phyloP scores from a whole-genome alignment of 1,140 invertebrate species.

The Apis laboriosa region DNA sequence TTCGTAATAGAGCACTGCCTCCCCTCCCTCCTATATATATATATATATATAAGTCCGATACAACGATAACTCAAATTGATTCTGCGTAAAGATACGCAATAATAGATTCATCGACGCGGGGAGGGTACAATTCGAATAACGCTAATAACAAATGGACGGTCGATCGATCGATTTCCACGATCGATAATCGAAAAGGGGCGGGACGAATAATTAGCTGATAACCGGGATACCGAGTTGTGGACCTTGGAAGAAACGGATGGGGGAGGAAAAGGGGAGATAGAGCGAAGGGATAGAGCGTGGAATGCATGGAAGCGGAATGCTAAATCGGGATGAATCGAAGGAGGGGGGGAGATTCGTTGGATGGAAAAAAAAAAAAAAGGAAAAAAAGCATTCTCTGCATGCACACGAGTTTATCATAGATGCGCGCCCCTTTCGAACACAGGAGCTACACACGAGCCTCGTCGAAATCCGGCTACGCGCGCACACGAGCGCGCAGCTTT shows the following conservation, averaged over 20 bases:
- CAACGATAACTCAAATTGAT: constrained; percentile 24
- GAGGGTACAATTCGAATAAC: background rate
- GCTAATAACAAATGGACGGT: background rate
- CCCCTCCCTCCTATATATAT: background rate
- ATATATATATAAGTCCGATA: too few relatives aligned
- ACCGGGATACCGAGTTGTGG: background rate
- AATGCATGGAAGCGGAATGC: background rate
- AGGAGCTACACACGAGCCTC: background rate
- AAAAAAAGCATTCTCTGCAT: background rate
- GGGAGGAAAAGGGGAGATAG: background rate
- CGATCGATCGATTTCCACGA: background rate
- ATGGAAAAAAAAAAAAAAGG: too few relatives aligned
- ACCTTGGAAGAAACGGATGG: background rate
- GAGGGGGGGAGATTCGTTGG: too few relatives aligned
- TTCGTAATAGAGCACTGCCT: background rate
- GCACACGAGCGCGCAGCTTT: background rate
- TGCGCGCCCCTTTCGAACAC: constrained; percentile 12
- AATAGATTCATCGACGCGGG: background rate
- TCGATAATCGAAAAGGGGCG: too few relatives aligned
- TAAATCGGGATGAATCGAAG: background rate
- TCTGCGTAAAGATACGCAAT: constrained; percentile 1
- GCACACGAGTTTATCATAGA: constrained; percentile 22
- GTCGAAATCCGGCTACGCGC: constrained; percentile 14
- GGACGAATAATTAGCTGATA: background rate
- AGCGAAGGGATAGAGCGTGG: too few relatives aligned